Percentiles rank a stretch among this genome's conserved stretches.
phyloP scores from a whole-genome alignment of 2,888 invertebrate genomes.

The Luperina nickerlii region DNA sequence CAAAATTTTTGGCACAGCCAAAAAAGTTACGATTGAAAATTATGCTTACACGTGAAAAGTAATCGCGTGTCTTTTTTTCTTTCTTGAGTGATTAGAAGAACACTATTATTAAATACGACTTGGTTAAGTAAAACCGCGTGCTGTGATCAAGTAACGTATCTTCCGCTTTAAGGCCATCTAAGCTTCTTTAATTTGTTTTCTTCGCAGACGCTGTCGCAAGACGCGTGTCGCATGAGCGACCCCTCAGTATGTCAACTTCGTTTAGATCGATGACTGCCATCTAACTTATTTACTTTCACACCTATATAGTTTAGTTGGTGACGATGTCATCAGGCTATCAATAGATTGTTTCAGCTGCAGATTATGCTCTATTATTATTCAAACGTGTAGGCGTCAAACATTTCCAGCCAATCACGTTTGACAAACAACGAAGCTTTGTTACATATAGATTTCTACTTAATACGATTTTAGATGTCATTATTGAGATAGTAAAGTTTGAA shows the following conservation, averaged over 20 bases:
- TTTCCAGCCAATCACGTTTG: conserved; percentile 2
- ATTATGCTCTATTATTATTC: conserved; percentile 4
- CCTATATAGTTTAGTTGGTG: not conserved
- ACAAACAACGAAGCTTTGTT: not conserved
- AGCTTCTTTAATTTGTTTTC: not conserved
- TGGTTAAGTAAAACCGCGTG: too few species aligned
- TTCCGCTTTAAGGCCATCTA: too few species aligned
- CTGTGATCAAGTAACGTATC: too few species aligned
- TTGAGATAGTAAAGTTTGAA: conserved; percentile 26
- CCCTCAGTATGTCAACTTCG: not conserved
- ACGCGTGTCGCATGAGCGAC: not conserved
- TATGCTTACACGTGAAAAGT: too few species aligned
- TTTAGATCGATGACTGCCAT: not conserved
- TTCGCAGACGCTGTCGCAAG: not conserved
- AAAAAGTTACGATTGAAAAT: too few species aligned
- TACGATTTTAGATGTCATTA: conserved; percentile 16
- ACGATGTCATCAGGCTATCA: conserved; percentile 10
- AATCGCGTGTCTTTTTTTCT: too few species aligned
- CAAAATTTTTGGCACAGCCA: too few species aligned
- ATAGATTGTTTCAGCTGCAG: not conserved
- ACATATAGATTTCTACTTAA: conserved; percentile 23
- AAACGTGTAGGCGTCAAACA: not conserved
- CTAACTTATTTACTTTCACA: not conserved
- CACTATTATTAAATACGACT: too few species aligned
- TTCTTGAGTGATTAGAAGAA: too few species aligned